These are phyloP conservation scores for Bombus fervidus DNA, from an alignment of 1,140 invertebrate genomes.

Conservation along the genomic window DNA sequence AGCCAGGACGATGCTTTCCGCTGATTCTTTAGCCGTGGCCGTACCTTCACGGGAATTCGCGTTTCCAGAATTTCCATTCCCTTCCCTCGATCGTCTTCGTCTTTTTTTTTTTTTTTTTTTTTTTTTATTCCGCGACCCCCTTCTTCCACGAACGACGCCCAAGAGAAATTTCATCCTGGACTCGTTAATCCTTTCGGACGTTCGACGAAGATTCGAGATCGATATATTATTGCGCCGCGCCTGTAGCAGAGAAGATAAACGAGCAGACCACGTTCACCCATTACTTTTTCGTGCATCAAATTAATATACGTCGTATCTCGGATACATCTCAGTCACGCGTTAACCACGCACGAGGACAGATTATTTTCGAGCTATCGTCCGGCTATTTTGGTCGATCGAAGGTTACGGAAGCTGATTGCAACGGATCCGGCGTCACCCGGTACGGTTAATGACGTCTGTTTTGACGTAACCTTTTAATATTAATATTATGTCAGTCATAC, in stretches of 20 bases:
- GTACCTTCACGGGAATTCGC: constrained; percentile 29
- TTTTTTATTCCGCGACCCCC: not conserved
- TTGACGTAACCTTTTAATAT: constrained; percentile 68
- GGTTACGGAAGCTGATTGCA: constrained; percentile 12
- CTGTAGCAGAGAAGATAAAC: not conserved
- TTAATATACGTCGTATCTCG: not conserved
- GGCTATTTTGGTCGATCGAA: constrained; percentile 17
- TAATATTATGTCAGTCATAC: constrained; percentile 69
- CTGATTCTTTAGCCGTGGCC: not conserved
- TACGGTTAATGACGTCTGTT: constrained; percentile 44
- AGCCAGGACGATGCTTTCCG: constrained; percentile 21
- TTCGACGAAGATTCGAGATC: not conserved
- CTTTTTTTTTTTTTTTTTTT: not conserved
- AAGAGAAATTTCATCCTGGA: not conserved
- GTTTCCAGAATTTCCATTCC: constrained; percentile 35
- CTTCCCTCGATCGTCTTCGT: not conserved
- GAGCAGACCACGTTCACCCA: not conserved
- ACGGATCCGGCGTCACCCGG: not conserved
- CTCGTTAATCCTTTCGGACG: not conserved
- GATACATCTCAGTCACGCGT: not conserved
- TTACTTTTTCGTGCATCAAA: not conserved
- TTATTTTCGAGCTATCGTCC: constrained; percentile 14
- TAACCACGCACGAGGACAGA: not conserved
- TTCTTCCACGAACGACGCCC: constrained; percentile 4
- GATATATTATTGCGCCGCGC: too few species aligned